Percentiles rank a stretch among this genome's conserved stretches.
Evolutionary conservation across 2,113 vertebrate species (phyloP).

Genomic region (Mystacornis crossleyi): DNA sequence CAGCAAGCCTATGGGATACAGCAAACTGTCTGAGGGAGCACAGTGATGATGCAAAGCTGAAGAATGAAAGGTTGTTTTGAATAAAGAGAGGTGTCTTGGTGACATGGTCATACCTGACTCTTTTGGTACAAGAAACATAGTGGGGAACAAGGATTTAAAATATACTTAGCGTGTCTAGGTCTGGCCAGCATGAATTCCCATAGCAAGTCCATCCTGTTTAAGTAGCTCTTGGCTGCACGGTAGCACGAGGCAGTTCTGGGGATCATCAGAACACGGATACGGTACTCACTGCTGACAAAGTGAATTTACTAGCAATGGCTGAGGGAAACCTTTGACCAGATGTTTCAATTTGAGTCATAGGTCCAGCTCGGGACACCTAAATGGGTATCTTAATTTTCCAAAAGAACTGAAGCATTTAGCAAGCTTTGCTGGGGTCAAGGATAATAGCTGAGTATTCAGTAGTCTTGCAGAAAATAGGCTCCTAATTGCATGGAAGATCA

Average conservation of each 20-base stretch:
- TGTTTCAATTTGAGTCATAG: neutral
- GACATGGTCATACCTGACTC: neutral
- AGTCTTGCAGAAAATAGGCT: neutral
- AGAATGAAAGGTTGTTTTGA: neutral
- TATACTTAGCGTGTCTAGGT: neutral
- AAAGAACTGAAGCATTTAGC: neutral
- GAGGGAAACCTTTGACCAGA: neutral
- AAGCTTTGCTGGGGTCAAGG: neutral
- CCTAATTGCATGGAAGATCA: neutral
- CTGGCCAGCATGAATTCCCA: neutral
- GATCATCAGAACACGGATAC: neutral
- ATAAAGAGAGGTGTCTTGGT: slow-evolving; percentile 12
- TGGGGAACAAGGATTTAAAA: neutral
- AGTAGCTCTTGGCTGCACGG: neutral
- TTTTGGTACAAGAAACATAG: neutral
- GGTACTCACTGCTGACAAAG: neutral
- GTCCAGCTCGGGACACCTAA: neutral
- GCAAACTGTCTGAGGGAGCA: neutral
- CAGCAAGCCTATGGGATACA: neutral
- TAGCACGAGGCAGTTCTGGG: neutral
- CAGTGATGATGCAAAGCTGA: neutral
- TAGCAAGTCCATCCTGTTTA: neutral
- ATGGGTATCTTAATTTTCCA: neutral
- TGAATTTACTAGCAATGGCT: neutral
- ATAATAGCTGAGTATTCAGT: neutral